Conservation (phyloP, 2,888 invertebrate species). For the Vanessa cardui region DNA sequence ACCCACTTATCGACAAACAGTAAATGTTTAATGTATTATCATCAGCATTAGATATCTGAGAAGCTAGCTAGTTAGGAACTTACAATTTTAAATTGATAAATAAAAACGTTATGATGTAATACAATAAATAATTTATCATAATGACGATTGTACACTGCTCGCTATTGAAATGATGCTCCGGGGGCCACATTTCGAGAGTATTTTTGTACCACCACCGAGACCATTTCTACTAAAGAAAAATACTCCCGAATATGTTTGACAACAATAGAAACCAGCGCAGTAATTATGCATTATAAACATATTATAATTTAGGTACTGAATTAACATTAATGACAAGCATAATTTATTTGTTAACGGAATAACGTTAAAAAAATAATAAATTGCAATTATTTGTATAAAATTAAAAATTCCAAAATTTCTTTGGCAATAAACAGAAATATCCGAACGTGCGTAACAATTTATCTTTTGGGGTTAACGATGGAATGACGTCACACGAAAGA, state of each 20-base stretch:
- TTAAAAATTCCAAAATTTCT: conserved; percentile 66
- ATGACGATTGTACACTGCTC: conserved; percentile 66
- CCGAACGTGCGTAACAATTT: conserved; percentile 62
- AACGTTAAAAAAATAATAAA: conserved; percentile 49
- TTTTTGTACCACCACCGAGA: conserved; percentile 56
- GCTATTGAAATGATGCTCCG: conserved; percentile 52
- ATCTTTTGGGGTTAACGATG: conserved; percentile 61
- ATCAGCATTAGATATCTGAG: conserved; percentile 60
- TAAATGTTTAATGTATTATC: conserved; percentile 43
- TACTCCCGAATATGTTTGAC: conserved; percentile 70
- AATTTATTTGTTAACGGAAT: conserved; percentile 51
- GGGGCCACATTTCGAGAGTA: conserved; percentile 69
- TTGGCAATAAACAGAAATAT: conserved; percentile 73
- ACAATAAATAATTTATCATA: conserved; percentile 79
- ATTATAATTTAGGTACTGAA: conserved; percentile 59
- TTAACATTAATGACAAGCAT: conserved; percentile 69
- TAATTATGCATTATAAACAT: conserved; percentile 74
- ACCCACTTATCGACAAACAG: conserved; percentile 52
- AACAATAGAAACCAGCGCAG: conserved; percentile 59
- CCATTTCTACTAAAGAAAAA: conserved; percentile 57
- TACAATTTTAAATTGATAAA: conserved; percentile 78
- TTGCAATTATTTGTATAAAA: conserved; percentile 58
- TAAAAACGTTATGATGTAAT: conserved; percentile 64
- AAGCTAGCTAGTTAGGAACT: conserved; percentile 82
- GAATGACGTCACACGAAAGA: conserved; percentile 69